A percentile compares a stretch with the other conserved stretches of the same genome.
Evolutionary conservation across 1,140 invertebrate species (phyloP).

Genomic region (Dendrolimus kikuchii): DNA sequence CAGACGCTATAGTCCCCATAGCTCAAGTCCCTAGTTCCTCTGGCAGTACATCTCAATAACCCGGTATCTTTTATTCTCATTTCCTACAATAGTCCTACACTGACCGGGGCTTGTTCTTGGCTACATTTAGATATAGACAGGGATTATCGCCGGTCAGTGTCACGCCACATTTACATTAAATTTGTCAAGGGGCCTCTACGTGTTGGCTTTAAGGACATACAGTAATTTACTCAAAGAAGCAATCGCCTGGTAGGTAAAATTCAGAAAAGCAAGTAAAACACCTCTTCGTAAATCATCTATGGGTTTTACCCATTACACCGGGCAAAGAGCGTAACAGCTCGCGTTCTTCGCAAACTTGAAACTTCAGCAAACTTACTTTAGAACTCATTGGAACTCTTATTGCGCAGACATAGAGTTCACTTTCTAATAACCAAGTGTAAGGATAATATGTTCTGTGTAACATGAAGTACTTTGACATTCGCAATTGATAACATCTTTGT

Average conservation of each 20-base stretch:
- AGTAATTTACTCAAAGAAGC: background rate
- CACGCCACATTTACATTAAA: too few species aligned
- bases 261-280: too few species aligned
- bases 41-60: too few species aligned
- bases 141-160: too few species aligned
- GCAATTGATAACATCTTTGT: slow-evolving; percentile 15
- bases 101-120: too few species aligned
- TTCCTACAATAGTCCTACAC: too few species aligned
- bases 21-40: too few species aligned
- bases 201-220: too few species aligned
- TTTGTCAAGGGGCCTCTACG: too few species aligned
- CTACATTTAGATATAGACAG: too few species aligned
- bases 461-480: slow-evolving; percentile 15
- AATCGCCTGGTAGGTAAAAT: background rate
- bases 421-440: background rate
- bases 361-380: slow-evolving; percentile 10
- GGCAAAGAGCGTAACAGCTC: slow-evolving; percentile 14
- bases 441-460: slow-evolving; percentile 5
- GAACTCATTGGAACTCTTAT: background rate
- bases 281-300: background rate
- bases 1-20: too few species aligned
- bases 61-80: too few species aligned
- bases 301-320: slow-evolving; percentile 12
- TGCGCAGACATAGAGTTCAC: background rate
- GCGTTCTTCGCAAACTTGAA: slow-evolving; percentile 13